Evolutionary conservation across 2,113 vertebrate species (phyloP).

Genomic region (Ceyx melanurus): DNA sequence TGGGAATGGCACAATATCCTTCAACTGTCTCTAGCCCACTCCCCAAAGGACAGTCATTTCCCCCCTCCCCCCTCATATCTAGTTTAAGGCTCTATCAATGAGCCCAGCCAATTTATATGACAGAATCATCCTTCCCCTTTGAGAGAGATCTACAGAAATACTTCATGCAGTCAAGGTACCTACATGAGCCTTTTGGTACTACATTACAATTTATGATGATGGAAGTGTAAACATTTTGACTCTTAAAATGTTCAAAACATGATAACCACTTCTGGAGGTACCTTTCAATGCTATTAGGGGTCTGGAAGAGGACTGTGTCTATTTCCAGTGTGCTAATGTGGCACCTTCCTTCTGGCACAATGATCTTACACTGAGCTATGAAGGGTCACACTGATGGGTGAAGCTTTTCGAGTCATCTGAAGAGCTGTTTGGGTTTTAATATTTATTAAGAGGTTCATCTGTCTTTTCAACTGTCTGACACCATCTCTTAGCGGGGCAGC

Average conservation of each 20-base stretch:
- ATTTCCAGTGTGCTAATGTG: neutral
- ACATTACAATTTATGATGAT: neutral
- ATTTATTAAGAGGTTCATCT: neutral
- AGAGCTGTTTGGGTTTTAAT: neutral
- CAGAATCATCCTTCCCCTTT: too few species aligned
- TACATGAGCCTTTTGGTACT: neutral
- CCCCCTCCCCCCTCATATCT: too few species aligned
- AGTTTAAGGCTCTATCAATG: too few species aligned
- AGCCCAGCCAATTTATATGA: too few species aligned
- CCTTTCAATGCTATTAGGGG: neutral
- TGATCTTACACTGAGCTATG: neutral
- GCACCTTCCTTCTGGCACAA: neutral
- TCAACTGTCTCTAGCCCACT: too few species aligned
- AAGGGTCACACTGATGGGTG: neutral
- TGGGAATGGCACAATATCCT: too few species aligned
- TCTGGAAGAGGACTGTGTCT: neutral
- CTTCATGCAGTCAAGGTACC: neutral
- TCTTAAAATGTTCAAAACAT: neutral
- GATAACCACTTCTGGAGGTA: neutral
- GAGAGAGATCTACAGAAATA: neutral
- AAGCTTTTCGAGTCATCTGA: neutral
- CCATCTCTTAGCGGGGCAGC: neutral
- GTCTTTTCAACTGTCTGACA: neutral
- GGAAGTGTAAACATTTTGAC: neutral
- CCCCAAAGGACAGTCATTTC: too few species aligned